Percentiles rank a stretch among this genome's conserved stretches.
Evolutionary conservation across 2,888 invertebrate species (phyloP).

Genomic region (Amaurobius ferox): DNA sequence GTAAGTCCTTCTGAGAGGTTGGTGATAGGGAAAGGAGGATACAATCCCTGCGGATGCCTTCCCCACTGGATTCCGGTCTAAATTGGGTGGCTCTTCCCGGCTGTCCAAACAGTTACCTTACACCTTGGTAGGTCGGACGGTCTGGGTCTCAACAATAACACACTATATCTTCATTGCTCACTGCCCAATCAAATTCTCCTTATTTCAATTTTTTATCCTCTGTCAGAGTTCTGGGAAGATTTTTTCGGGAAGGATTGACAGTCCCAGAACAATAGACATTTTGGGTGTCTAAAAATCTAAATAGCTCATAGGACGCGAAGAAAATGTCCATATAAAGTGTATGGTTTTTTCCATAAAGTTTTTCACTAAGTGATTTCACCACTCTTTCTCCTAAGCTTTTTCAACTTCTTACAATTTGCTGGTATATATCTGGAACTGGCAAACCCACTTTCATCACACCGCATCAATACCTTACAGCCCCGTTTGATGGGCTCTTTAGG

Average conservation of each 20-base stretch:
- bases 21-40: no score
- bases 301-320: not conserved
- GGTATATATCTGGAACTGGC: not conserved
- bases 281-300: not conserved
- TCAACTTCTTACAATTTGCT: not conserved
- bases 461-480: slow-evolving; percentile 9
- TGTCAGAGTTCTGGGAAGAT: not conserved
- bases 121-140: no score
- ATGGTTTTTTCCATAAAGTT: not conserved
- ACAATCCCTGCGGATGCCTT: no score
- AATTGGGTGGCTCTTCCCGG: no score
- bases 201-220: slow-evolving; percentile 1
- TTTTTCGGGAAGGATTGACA: not conserved
- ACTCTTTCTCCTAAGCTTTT: not conserved
- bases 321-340: slow-evolving; percentile 2
- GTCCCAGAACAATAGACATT: not conserved
- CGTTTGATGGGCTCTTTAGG: not conserved
- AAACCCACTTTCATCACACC: not conserved
- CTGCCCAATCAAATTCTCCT: slow-evolving; percentile 10
- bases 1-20: no score
- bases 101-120: no score
- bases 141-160: no score
- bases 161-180: no score
- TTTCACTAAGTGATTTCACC: not conserved
- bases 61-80: no score